A percentile compares a stretch with the other conserved stretches of the same genome.
phyloP scores from a whole-genome alignment of 2,888 invertebrate genomes.

The Parnassius smintheus region DNA sequence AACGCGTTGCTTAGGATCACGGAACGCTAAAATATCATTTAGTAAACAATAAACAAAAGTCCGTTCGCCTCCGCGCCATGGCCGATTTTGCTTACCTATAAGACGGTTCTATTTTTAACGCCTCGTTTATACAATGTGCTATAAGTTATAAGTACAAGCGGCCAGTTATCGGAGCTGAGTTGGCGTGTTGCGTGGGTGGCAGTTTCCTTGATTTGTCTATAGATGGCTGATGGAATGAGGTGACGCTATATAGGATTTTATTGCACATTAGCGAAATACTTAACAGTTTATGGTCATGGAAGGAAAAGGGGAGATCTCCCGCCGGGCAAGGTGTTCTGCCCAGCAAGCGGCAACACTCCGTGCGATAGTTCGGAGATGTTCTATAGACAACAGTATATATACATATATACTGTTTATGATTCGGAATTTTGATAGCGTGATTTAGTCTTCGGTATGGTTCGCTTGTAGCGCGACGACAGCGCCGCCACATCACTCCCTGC shows the following conservation, averaged over 20 bases:
- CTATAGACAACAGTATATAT: too few relatives aligned
- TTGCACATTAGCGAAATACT: too few relatives aligned
- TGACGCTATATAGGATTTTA: not conserved
- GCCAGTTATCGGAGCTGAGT: constrained; percentile 1
- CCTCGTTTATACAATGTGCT: constrained; percentile 1
- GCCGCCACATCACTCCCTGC: too few relatives aligned
- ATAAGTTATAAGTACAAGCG: not conserved
- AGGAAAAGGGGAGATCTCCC: too few relatives aligned
- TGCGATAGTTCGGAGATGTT: too few relatives aligned
- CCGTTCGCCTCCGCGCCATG: constrained; percentile 9
- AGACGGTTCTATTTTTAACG: constrained; percentile 17
- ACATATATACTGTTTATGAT: too few relatives aligned
- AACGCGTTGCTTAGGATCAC: not conserved
- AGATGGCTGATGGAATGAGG: constrained; percentile 10
- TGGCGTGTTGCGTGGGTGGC: constrained; percentile 8
- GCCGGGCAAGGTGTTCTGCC: too few relatives aligned
- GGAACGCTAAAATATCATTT: constrained; percentile 2
- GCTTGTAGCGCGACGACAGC: too few relatives aligned
- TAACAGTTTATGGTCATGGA: too few relatives aligned
- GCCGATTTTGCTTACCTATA: constrained; percentile 7
- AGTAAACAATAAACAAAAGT: constrained; percentile 15
- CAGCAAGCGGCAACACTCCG: too few relatives aligned
- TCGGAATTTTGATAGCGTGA: too few relatives aligned
- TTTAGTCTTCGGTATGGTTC: too few relatives aligned
- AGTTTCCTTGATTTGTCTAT: constrained; percentile 20